phyloP scores from a whole-genome alignment of 1,140 invertebrate species.

The Trichonephila clavata region DNA sequence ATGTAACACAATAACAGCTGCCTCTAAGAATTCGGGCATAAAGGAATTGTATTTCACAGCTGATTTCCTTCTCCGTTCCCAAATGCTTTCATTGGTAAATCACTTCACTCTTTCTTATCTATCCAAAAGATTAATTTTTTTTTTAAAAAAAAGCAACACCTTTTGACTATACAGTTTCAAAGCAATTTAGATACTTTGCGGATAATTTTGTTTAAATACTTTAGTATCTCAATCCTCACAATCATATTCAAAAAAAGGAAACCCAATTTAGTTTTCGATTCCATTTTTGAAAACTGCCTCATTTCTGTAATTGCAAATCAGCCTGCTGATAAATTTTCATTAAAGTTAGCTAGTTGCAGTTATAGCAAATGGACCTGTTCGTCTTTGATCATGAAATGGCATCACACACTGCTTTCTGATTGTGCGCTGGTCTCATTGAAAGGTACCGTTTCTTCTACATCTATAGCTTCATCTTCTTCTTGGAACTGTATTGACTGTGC shows the following conservation, averaged over 20 bases:
- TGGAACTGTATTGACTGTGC: conserved; percentile 88
- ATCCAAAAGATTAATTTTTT: background rate
- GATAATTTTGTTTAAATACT: background rate
- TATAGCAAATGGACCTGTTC: background rate
- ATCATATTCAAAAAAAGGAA: background rate
- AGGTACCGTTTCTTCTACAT: conserved; percentile 71
- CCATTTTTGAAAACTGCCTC: background rate
- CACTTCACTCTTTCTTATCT: background rate
- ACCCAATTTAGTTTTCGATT: background rate
- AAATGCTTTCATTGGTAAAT: background rate
- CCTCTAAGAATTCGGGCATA: conserved; percentile 3
- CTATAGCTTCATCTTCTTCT: conserved; percentile 80
- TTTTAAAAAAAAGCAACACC: background rate
- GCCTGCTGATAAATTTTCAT: background rate
- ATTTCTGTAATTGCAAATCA: background rate
- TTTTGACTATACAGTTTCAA: background rate
- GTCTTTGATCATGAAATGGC: background rate
- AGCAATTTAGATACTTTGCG: background rate
- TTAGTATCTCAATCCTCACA: too few species aligned
- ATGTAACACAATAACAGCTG: conserved; percentile 1
- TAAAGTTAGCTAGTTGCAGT: too few species aligned
- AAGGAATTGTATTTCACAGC: background rate
- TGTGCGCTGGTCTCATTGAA: conserved; percentile 58
- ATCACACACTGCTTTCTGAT: conserved; percentile 72
- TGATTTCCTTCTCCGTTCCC: background rate